Base-by-base conservation (phyloP, 1,140 invertebrate species). In the Orussus abietinus region DNA sequence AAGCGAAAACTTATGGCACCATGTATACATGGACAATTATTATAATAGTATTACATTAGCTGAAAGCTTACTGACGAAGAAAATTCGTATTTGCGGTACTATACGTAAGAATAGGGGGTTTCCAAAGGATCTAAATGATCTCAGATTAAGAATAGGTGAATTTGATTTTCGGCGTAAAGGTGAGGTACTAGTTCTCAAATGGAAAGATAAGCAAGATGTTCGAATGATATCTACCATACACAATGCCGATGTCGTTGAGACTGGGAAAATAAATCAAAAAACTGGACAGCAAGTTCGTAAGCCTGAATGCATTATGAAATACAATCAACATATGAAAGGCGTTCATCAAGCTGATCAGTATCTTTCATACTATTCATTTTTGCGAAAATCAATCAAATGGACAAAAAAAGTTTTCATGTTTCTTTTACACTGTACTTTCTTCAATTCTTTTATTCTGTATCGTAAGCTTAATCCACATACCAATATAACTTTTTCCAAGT, bases 181-280 rank as follows among this genome's bases (percentile, higher is more conserved):
- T 20, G 28, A 28, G 20, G 38, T 41, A 31, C n/a, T 41, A 11
- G 18, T 31, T 41, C 21, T 32, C 25, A 30, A 17, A 31, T 41
- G 40, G 32, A 42, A 42, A 18, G 40, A 42, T 42, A 42, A 42
- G 35, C 33, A 32, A 35, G 35, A 34, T 28, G 40, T 42, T 28
- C 40, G 40, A 3, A 42, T 42, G 31, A 35, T 42, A 42, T 42
- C 31, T 34, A 42, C 31, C 35, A 42, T 42, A 34, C 40, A 42
- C 35, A 32, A 42, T 42, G 31, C 21, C 35, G 33, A 21, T 2
- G 11, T 42, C 30, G 34, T 22, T 33, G 32, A 30, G 34, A 42
- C 30, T 42, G 14, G 39, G n/a, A n/a, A 42, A 42, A 35, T 5
- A 20, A 17, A 42, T 5, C 33, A 35, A 42, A 35, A 42, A 42